Evolutionary conservation across 1,140 invertebrate genomes (phyloP).

Genomic region (Calycopis cecrops): DNA sequence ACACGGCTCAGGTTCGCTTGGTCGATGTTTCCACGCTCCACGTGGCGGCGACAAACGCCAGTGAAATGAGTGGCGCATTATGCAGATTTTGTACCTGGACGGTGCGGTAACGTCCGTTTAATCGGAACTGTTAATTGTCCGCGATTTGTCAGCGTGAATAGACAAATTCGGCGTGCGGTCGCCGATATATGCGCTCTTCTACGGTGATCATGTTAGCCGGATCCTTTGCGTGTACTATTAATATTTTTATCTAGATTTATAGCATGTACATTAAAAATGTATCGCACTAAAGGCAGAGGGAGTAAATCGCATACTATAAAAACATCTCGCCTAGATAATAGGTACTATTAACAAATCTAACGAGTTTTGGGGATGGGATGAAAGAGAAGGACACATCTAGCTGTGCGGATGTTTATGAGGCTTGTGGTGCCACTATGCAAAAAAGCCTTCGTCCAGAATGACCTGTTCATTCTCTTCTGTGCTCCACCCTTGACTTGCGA

Average conservation of each 20-base stretch:
- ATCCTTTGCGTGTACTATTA: constrained; percentile 25
- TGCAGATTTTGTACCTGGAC: constrained; percentile 48
- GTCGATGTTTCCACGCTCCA: constrained; percentile 45
- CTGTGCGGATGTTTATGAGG: no score
- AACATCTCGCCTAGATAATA: no score
- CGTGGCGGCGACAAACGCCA: constrained; percentile 55
- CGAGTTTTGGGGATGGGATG: no score
- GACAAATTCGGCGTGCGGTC: constrained; percentile 26
- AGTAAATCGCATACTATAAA: constrained; percentile 22
- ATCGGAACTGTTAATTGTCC: constrained; percentile 38
- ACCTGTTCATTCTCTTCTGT: background rate
- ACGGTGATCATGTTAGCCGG: no score
- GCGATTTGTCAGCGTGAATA: constrained; percentile 34
- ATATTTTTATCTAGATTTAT: constrained; percentile 48
- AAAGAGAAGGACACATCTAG: no score
- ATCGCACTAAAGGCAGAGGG: no score
- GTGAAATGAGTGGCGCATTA: constrained; percentile 56
- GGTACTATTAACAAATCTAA: no score
- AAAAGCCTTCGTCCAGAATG: no score
- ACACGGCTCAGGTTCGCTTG: constrained; percentile 21
- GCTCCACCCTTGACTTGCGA: no score
- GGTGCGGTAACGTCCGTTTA: constrained; percentile 32
- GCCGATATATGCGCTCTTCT: constrained; percentile 17
- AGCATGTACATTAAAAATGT: no score
- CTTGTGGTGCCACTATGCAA: background rate